Evolutionary conservation across 1,140 invertebrate species (phyloP).

Genomic region (Watersipora subatra): DNA sequence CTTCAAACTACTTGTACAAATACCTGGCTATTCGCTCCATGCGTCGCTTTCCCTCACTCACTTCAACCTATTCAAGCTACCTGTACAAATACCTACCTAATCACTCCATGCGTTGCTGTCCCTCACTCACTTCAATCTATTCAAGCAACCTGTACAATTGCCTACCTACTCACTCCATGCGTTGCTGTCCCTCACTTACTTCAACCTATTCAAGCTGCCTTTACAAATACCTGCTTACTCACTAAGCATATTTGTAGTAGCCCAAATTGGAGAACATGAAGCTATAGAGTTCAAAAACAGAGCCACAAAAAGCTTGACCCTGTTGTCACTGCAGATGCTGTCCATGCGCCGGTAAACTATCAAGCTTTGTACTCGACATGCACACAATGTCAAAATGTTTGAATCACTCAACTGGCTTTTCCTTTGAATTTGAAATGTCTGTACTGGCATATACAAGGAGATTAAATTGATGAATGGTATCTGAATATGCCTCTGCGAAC

Average conservation of each 20-base stretch:
- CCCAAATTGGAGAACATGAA: conserved; percentile 79
- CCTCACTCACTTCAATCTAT: too few relatives aligned
- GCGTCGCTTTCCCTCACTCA: too few relatives aligned
- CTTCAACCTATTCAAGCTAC: too few relatives aligned
- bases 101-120: too few relatives aligned
- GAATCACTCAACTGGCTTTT: conserved; percentile 56
- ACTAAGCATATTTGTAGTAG: conserved; percentile 73
- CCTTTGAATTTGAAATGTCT: conserved; percentile 50
- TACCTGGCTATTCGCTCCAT: too few relatives aligned
- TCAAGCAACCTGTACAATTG: too few relatives aligned
- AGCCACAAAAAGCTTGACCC: conserved; percentile 72
- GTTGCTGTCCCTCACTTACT: too few relatives aligned
- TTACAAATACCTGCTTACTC: too few relatives aligned
- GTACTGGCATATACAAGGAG: conserved; percentile 74
- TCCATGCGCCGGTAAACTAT: conserved; percentile 62
- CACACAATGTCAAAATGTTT: conserved; percentile 69
- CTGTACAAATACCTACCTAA: too few relatives aligned
- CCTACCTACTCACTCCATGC: too few relatives aligned
- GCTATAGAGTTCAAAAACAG: conserved; percentile 85
- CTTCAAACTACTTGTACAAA: too few relatives aligned
- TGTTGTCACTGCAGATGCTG: conserved; percentile 58
- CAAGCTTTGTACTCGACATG: conserved; percentile 56
- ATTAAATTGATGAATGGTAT: conserved; percentile 67
- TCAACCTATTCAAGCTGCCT: too few relatives aligned
- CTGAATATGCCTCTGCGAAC: conserved; percentile 67